Conservation (phyloP, 1,140 invertebrate genomes). For the Venustaconcha ellipsiformis region DNA sequence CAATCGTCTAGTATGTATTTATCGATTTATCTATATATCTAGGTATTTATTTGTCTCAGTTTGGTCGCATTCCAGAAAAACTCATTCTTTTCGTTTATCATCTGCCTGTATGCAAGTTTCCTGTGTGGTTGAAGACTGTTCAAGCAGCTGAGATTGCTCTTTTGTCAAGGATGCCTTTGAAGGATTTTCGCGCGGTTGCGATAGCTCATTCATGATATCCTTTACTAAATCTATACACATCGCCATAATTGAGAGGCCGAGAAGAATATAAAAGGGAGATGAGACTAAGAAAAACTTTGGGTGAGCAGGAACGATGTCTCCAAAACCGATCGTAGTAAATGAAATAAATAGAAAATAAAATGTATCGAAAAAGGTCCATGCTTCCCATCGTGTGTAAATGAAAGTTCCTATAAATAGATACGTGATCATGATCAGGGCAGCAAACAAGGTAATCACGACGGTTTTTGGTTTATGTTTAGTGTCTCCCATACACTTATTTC, state of each 20-base stretch:
- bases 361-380: conserved; percentile 92
- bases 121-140: too few relatives aligned
- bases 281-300: conserved; percentile 90
- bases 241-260: conserved; percentile 88
- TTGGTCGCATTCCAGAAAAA: too few relatives aligned
- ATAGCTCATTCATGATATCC: conserved; percentile 30
- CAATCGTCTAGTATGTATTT: too few relatives aligned
- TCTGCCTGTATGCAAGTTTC: too few relatives aligned
- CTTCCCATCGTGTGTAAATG: conserved; percentile 75
- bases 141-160: too few relatives aligned
- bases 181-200: neutral
- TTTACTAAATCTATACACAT: conserved; percentile 96
- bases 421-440: conserved; percentile 81
- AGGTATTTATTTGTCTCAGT: too few relatives aligned
- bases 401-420: conserved; percentile 88
- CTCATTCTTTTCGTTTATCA: too few relatives aligned
- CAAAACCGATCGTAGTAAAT: conserved; percentile 77
- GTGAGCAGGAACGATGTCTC: conserved; percentile 88
- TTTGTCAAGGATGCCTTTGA: too few relatives aligned
- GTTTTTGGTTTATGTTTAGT: neutral
- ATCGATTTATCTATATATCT: too few relatives aligned
- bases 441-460: conserved; percentile 84
- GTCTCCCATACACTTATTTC: conserved; percentile 12
- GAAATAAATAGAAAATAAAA: conserved; percentile 95
- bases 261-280: conserved; percentile 89